A percentile compares a stretch with the other conserved stretches of the same genome.
Conservation (phyloP, 2,888 invertebrate genomes). For the Beris morrisii region DNA sequence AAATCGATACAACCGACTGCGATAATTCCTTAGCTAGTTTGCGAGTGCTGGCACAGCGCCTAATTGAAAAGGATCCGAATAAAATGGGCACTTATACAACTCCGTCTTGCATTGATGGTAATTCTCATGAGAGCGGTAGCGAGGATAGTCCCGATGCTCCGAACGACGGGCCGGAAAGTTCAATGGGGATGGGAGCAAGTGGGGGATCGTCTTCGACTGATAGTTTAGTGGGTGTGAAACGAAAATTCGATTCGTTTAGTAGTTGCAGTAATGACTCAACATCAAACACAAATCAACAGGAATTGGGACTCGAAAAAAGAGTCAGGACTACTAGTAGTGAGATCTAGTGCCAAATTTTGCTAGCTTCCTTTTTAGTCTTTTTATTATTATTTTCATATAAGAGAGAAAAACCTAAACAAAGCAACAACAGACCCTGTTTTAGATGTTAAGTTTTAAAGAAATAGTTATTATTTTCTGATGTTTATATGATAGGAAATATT, state of each 20-base stretch:
- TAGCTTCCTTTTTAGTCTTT: constrained; percentile 20
- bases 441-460: constrained; percentile 13
- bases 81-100: constrained; percentile 64
- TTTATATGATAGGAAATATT: constrained; percentile 12
- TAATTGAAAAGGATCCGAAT: constrained; percentile 79
- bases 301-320: constrained; percentile 32
- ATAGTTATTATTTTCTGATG: constrained; percentile 17
- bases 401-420: constrained; percentile 5
- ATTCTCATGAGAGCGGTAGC: constrained; percentile 37
- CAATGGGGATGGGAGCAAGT: neutral
- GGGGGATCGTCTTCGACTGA: constrained; percentile 14
- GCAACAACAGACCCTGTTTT: constrained; percentile 12
- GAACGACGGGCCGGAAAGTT: constrained; percentile 2
- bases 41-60: constrained; percentile 75
- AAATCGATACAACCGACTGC: constrained; percentile 95
- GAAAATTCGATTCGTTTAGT: constrained; percentile 38
- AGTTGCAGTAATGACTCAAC: constrained; percentile 36
- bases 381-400: constrained; percentile 15
- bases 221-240: constrained; percentile 34
- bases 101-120: constrained; percentile 48
- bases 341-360: constrained; percentile 40
- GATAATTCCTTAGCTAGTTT: constrained; percentile 90
- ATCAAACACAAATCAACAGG: constrained; percentile 10
- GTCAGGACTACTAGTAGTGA: constrained; percentile 38
- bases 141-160: constrained; percentile 35